phyloP scores from a whole-genome alignment of 2,797 vertebrate genomes.

The Eptatretus atami region DNA sequence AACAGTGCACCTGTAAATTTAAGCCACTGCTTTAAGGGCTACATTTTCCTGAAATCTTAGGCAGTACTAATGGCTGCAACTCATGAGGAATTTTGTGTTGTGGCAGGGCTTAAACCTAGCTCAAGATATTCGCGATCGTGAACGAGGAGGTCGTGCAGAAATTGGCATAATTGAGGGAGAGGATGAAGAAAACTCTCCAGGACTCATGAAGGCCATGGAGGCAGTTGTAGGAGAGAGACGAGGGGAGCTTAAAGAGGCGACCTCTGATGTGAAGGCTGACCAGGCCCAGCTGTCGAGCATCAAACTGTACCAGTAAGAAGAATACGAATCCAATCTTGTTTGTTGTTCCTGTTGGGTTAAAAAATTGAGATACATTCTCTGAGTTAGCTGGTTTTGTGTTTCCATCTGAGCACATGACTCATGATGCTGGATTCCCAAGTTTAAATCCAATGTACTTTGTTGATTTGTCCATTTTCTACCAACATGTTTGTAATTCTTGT shows the following conservation, averaged over 20 bases:
- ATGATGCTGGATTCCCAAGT: too few species aligned
- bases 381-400: too few species aligned
- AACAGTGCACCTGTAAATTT: too few species aligned
- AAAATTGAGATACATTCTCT: too few species aligned
- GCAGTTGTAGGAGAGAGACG: constrained; percentile 19
- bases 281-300: constrained; percentile 19
- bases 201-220: constrained; percentile 26
- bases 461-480: too few species aligned
- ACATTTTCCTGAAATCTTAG: too few species aligned
- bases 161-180: constrained; percentile 34
- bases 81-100: neutral
- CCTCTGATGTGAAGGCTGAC: constrained; percentile 16
- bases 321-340: neutral
- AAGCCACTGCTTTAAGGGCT: too few species aligned
- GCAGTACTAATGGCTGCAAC: too few species aligned
- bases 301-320: constrained; percentile 42
- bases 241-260: constrained; percentile 15
- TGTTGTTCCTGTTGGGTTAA: too few species aligned
- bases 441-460: too few species aligned
- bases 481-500: too few species aligned
- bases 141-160: constrained; percentile 30
- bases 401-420: too few species aligned
- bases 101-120: constrained; percentile 34
- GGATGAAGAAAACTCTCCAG: constrained; percentile 15
- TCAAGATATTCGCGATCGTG: constrained; percentile 43